phyloP scores from a whole-genome alignment of 2,113 vertebrate species.

The Murina feae region DNA sequence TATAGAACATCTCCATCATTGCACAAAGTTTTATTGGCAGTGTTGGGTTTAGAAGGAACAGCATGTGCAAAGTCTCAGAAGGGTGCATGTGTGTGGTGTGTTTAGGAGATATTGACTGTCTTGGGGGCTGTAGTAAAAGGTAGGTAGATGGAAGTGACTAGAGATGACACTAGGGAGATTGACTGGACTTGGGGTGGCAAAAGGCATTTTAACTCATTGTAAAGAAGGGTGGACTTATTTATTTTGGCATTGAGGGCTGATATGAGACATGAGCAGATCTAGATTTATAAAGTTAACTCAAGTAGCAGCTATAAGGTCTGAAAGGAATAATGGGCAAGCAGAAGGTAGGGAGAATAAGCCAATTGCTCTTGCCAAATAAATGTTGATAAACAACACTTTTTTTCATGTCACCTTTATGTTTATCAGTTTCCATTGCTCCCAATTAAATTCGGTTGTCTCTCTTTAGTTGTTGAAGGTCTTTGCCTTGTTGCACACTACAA shows the following conservation, averaged over 20 bases:
- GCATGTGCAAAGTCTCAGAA: not conserved
- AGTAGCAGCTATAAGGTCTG: not conserved
- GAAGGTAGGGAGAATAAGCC: not conserved
- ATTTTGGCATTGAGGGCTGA: not conserved
- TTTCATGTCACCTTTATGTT: not conserved
- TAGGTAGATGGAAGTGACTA: not conserved
- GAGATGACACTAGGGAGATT: not conserved
- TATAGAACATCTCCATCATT: too few relatives aligned
- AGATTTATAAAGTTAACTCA: not conserved
- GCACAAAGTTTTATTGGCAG: too few relatives aligned
- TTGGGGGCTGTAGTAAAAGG: not conserved
- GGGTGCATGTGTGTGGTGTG: not conserved
- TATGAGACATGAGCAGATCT: not conserved
- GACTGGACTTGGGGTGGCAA: not conserved
- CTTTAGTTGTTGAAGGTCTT: not conserved
- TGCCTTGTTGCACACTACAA: not conserved
- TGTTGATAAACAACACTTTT: not conserved
- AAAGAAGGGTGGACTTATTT: not conserved
- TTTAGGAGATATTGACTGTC: not conserved
- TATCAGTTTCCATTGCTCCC: not conserved
- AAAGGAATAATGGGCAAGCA: not conserved
- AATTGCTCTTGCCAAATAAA: not conserved
- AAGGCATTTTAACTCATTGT: not conserved
- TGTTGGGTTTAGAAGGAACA: not conserved
- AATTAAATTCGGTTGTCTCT: not conserved